phyloP scores from a whole-genome alignment of 64 coral and sea anemone genomes.

The Orbicella faveolata region DNA sequence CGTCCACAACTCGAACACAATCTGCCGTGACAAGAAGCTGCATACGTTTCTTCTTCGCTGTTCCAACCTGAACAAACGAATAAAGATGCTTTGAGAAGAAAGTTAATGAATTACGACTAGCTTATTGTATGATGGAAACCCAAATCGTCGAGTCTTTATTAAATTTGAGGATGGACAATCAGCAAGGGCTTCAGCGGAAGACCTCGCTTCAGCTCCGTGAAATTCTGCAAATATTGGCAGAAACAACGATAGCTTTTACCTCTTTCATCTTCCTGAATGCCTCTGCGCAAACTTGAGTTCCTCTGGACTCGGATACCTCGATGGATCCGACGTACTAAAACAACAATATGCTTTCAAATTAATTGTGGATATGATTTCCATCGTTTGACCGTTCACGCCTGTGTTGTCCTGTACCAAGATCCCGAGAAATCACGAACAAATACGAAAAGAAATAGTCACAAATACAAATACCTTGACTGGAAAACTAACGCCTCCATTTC shows the following conservation, averaged over 20 bases:
- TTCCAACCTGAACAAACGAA: constrained; percentile 22
- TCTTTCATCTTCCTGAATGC: constrained; percentile 90
- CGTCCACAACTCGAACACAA: constrained; percentile 80
- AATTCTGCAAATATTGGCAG: neutral
- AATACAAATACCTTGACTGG: constrained; percentile 84
- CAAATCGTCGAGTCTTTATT: neutral
- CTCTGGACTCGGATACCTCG: constrained; percentile 94
- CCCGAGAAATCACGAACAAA: neutral
- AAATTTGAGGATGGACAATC: neutral
- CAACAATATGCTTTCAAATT: neutral
- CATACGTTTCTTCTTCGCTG: constrained; percentile 66
- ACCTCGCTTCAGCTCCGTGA: constrained; percentile 33
- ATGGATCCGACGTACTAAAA: constrained; percentile 85
- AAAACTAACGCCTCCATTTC: constrained; percentile 97
- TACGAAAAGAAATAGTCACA: neutral
- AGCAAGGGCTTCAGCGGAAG: constrained; percentile 6
- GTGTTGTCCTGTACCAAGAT: neutral
- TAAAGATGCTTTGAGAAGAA: neutral
- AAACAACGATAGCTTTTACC: constrained; percentile 32
- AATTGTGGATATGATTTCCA: neutral
- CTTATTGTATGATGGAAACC: neutral
- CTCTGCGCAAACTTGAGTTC: constrained; percentile 97
- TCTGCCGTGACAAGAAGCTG: constrained; percentile 74
- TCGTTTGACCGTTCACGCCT: neutral
- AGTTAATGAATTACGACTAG: neutral